Evolutionary conservation across 1,140 invertebrate genomes (phyloP).

Genomic region (Pomacea maculata): DNA sequence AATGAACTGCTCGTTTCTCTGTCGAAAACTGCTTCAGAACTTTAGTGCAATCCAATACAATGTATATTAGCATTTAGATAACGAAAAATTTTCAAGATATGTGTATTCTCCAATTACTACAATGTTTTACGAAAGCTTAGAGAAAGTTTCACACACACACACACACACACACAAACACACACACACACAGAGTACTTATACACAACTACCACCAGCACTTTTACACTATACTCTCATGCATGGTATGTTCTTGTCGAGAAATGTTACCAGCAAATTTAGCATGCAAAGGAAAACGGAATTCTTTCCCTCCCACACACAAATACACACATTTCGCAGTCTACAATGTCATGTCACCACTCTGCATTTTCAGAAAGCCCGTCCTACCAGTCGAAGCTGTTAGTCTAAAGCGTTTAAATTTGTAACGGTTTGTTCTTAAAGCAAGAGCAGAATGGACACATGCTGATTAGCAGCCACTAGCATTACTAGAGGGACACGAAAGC

Average conservation of each 20-base stretch:
- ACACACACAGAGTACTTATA: slow-evolving; percentile 5
- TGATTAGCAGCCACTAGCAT: no score
- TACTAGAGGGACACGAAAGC: no score
- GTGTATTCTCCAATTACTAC: background rate
- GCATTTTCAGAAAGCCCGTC: background rate
- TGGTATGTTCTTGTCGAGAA: background rate
- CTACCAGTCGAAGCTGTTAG: background rate
- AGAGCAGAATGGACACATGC: no score
- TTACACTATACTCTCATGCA: slow-evolving; percentile 3
- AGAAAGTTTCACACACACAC: slow-evolving; percentile 4
- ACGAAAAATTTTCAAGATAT: background rate
- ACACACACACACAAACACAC: slow-evolving; percentile 16
- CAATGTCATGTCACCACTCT: background rate
- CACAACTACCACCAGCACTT: background rate
- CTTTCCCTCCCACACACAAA: slow-evolving; percentile 1
- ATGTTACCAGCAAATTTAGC: background rate
- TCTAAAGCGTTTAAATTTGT: background rate
- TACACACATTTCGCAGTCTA: background rate
- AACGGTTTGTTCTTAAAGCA: background rate
- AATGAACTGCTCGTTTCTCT: background rate
- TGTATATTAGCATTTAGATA: background rate
- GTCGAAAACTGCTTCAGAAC: background rate
- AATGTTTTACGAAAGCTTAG: background rate
- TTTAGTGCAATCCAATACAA: background rate
- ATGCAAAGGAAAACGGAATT: background rate